A percentile compares a stretch with the other conserved stretches of the same genome.
Conservation (phyloP, 2,797 vertebrate genomes). For the Sorex maritimensis region DNA sequence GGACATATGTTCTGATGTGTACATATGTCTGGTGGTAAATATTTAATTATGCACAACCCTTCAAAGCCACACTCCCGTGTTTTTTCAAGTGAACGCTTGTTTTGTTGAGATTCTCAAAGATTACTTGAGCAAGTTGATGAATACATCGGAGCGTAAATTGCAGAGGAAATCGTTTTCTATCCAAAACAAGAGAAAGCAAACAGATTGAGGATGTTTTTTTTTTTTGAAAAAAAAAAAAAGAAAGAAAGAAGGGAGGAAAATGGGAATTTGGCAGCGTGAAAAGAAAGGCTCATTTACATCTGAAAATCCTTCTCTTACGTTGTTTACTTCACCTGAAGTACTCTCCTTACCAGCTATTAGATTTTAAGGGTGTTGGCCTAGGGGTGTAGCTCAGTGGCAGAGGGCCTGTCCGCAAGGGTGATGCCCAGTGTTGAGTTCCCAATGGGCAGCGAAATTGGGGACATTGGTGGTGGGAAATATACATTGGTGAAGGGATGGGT, state of each 20-base stretch:
- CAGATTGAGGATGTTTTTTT: constrained; percentile 7
- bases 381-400: no score
- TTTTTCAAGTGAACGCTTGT: not conserved
- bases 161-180: constrained; percentile 23
- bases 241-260: not conserved
- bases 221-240: not conserved
- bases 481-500: no score
- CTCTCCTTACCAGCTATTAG: not conserved
- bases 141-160: not conserved
- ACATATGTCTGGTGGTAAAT: not conserved
- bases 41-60: not conserved
- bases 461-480: no score
- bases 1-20: not conserved
- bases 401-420: no score
- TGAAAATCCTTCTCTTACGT: not conserved
- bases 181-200: constrained; percentile 43
- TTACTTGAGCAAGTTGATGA: not conserved
- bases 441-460: no score
- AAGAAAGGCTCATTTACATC: not conserved
- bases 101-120: not conserved
- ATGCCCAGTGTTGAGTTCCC: no score
- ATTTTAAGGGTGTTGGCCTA: no score
- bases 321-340: not conserved
- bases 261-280: not conserved
- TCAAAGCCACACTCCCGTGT: constrained; percentile 21